Percentiles rank a stretch among this genome's conserved stretches.
Conservation (phyloP, 92 coral and sea anemone species). For the Palythoa caribaeorum region DNA sequence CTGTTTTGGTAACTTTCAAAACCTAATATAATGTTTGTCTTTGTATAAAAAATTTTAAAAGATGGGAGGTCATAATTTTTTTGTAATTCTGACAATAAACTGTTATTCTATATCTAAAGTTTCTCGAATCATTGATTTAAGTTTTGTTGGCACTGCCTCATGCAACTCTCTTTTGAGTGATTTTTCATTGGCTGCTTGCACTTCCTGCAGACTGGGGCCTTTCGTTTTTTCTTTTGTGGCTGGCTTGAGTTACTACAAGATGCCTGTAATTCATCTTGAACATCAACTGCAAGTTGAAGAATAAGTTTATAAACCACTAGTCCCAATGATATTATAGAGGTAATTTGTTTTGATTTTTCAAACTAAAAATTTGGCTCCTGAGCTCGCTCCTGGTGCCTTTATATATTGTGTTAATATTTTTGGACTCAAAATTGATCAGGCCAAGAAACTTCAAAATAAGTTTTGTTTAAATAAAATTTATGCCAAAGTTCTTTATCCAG, state of each 20-base stretch:
- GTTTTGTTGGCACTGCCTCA: constrained; percentile 12
- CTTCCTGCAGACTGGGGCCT: constrained; percentile 56
- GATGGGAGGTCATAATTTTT: constrained; percentile 4
- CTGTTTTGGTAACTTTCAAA: neutral
- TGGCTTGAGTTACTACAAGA: constrained; percentile 41
- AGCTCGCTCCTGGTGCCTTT: too few relatives aligned
- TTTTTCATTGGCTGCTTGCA: constrained; percentile 52
- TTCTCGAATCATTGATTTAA: constrained; percentile 24
- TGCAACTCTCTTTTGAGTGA: constrained; percentile 44
- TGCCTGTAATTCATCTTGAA: constrained; percentile 48
- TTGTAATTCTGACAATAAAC: neutral
- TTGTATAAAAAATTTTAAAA: neutral
- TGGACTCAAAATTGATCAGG: too few relatives aligned
- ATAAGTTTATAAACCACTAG: neutral
- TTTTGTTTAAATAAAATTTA: too few relatives aligned
- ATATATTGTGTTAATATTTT: too few relatives aligned
- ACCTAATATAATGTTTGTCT: neutral
- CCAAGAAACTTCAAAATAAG: too few relatives aligned
- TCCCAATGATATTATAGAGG: too few relatives aligned
- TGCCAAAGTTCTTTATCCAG: too few relatives aligned
- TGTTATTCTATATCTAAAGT: neutral
- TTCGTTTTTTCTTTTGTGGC: constrained; percentile 50
- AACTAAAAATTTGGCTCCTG: too few relatives aligned
- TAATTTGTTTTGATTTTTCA: too few relatives aligned
- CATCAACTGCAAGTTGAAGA: constrained; percentile 50